A percentile compares a stretch with the other conserved stretches of the same genome.
Evolutionary conservation across 92 coral and sea anemone species (phyloP).

Genomic region (Epizoanthus scotinus): DNA sequence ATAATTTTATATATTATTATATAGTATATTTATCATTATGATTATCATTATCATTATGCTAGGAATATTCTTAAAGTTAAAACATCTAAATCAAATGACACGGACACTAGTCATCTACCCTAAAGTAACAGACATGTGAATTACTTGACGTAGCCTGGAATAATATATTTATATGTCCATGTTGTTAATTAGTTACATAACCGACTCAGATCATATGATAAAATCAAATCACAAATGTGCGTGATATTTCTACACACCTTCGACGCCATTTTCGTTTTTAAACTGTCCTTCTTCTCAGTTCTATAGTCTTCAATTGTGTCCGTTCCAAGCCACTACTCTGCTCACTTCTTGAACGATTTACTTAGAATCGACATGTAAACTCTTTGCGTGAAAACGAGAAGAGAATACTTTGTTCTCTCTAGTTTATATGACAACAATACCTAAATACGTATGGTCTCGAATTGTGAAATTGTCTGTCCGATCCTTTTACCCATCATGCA

Average conservation of each 20-base stretch:
- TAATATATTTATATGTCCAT: too few species aligned
- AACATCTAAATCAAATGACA: too few species aligned
- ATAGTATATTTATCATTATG: too few species aligned
- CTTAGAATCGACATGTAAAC: neutral
- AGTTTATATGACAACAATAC: neutral
- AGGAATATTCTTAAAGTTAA: too few species aligned
- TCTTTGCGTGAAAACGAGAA: neutral
- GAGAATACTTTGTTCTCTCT: neutral
- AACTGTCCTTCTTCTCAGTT: neutral
- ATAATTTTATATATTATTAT: too few species aligned
- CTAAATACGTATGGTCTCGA: neutral
- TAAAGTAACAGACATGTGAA: too few species aligned
- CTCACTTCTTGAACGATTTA: neutral
- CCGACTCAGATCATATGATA: too few species aligned
- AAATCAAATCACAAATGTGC: too few species aligned
- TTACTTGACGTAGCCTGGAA: too few species aligned
- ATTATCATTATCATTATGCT: too few species aligned
- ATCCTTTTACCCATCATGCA: slow-evolving; percentile 34
- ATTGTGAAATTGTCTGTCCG: neutral
- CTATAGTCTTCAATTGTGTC: neutral
- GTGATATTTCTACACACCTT: slow-evolving; percentile 15
- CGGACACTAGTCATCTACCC: too few species aligned
- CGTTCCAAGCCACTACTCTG: neutral
- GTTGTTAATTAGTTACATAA: too few species aligned
- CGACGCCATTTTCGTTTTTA: slow-evolving; percentile 23